Conservation (phyloP, 2,113 vertebrate genomes). For the Pionites leucogaster region DNA sequence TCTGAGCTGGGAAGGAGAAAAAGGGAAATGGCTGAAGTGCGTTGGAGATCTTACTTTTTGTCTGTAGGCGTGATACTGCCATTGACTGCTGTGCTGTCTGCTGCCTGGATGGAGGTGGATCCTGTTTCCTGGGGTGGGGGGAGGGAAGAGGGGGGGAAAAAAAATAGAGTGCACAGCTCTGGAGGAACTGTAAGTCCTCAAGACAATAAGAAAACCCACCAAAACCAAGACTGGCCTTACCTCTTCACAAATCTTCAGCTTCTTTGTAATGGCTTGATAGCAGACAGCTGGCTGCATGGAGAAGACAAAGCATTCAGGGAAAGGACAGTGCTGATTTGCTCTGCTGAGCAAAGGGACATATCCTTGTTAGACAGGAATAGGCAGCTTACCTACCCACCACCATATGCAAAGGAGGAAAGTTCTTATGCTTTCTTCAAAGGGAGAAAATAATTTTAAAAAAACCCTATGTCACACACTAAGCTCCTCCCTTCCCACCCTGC, state of each 20-base stretch:
- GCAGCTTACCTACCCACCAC: neutral
- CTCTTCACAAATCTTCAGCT: conserved; percentile 96
- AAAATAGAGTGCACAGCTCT: neutral
- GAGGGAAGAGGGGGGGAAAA: rapidly evolving
- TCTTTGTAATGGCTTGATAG: conserved; percentile 91
- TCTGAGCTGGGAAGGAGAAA: neutral
- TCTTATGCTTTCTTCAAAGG: neutral
- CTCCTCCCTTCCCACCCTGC: neutral
- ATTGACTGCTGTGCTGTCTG: conserved; percentile 97
- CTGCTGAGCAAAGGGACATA: neutral
- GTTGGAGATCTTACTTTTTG: conserved; percentile 85
- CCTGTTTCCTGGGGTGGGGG: conserved; percentile 82
- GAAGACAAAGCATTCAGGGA: conserved; percentile 28
- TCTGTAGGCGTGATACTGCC: conserved; percentile 97
- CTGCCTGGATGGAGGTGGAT: conserved; percentile 97
- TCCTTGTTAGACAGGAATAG: neutral
- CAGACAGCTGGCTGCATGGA: conserved; percentile 77
- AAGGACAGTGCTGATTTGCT: neutral
- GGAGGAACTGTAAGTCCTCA: neutral
- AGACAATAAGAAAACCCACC: neutral
- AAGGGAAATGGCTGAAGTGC: conserved; percentile 17
- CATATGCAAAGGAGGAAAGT: neutral
- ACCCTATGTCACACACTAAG: neutral
- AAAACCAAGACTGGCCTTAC: conserved; percentile 67
- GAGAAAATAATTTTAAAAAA: neutral